These are phyloP conservation scores for Cyprinodon variegatus DNA, from an alignment of 2,113 vertebrate species.

Conservation along the genomic window DNA sequence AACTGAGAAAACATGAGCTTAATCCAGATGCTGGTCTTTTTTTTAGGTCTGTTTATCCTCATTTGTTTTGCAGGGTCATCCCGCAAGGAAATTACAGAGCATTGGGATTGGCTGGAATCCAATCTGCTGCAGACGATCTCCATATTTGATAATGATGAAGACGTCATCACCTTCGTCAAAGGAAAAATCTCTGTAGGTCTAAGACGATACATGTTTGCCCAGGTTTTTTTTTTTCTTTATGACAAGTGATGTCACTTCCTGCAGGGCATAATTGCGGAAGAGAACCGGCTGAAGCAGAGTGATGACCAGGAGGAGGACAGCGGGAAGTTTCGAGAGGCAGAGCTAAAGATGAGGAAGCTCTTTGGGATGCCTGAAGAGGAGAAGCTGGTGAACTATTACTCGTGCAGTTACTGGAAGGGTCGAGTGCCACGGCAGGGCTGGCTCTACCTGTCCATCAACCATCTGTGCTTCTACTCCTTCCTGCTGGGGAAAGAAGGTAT, in stretches of 20 bases:
- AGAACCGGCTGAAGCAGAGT: conserved; percentile 87
- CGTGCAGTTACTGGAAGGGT: conserved; percentile 98
- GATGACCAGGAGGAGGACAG: conserved; percentile 90
- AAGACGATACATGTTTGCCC: not conserved
- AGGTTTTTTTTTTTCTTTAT: not conserved
- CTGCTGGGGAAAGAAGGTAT: conserved; percentile 95
- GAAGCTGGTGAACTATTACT: conserved; percentile 98
- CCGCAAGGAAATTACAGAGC: conserved; percentile 94
- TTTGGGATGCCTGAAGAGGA: conserved; percentile 97
- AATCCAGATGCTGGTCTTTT: not conserved
- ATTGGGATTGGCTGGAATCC: conserved; percentile 97
- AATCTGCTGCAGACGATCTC: conserved; percentile 96
- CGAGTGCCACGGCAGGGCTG: conserved; percentile 95
- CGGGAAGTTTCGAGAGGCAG: conserved; percentile 95
- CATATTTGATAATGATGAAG: conserved; percentile 95
- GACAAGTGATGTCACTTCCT: conserved; percentile 28
- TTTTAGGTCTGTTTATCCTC: not conserved
- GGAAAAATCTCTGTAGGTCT: conserved; percentile 92
- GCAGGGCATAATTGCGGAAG: conserved; percentile 97
- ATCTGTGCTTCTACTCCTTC: conserved; percentile 98
- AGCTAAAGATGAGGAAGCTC: conserved; percentile 94
- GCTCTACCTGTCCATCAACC: conserved; percentile 96
- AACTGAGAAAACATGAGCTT: not conserved
- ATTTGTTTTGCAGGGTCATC: conserved; percentile 83
- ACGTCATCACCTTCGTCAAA: conserved; percentile 96